Evolutionary conservation across 1,140 invertebrate species (phyloP), one percentile per base, ranked within the genome.

Genomic region (Globodera rostochiensis): DNA sequence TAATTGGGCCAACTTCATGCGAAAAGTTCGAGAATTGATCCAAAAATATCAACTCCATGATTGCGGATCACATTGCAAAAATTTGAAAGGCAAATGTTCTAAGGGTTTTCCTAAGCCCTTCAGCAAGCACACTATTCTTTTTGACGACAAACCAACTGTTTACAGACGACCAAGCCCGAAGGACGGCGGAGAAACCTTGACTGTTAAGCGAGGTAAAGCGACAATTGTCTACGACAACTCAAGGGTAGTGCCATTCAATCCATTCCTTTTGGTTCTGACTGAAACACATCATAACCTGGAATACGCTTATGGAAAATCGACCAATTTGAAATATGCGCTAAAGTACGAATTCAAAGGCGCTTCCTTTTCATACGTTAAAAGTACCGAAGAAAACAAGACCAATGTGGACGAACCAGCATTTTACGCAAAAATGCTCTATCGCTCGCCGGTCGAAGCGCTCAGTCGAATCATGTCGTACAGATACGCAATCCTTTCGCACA

Each of bases 281-380:
- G 53, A 76, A 57, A 46, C 50, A 15, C 74, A 76, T 19, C 74
- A 76, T 21, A 76, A 76, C n/a, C 21, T 76, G 46, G 74, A 76
- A 57, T 76, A 57, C 3, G 49, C 49, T 0, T 76, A 76, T 7
- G 74, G 74, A 1, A 46, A 76, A 76, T 57, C 74, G 1, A 66
- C 57, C 0, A 76, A 76, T 60, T 7, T 76, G 1, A 76, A 76
- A 21, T 76, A 76, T 57, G 74, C 74, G 0, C 6, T 76, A 2
- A 76, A 76, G 66, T 76, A 76, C 6, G 47, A 46, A 9, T 76
- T 76, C 8, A 76, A 76, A 9, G 74, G 74, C 15, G 49, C 74
- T 2, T 53, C 15, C 7, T 76, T 76, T 60, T 76, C 74, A 0
- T 76, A 76, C 8, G 15, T 76, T 4, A 53, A n/a, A 8, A n/a